Conservation (phyloP, 2,113 vertebrate species). For the Malaclemys terrapin region DNA sequence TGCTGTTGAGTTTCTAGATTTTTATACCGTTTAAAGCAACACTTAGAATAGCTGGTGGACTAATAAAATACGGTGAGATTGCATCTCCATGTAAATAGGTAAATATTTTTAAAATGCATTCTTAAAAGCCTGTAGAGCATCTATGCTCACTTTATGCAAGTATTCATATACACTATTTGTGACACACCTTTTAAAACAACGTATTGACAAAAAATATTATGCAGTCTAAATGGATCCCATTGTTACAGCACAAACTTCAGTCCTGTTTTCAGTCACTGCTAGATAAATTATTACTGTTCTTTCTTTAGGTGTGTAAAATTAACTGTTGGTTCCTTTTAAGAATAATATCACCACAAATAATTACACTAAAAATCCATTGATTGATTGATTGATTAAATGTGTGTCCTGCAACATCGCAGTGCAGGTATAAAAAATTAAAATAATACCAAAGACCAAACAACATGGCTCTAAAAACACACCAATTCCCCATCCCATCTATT, state of each 20-base stretch:
- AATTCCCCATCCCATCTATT: background rate
- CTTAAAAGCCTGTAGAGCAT: background rate
- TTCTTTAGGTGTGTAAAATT: background rate
- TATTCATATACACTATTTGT: background rate
- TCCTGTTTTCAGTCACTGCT: background rate
- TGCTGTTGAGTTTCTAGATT: background rate
- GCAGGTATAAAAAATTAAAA: background rate
- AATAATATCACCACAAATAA: background rate
- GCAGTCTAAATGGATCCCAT: background rate
- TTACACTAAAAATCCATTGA: background rate
- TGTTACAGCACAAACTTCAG: background rate
- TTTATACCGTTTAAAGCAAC: background rate
- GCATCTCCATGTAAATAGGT: background rate
- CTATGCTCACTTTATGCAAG: background rate
- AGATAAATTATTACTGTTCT: background rate
- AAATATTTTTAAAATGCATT: background rate
- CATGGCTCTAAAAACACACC: background rate
- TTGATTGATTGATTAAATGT: background rate
- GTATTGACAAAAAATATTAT: background rate
- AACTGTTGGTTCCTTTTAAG: background rate
- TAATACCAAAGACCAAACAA: background rate
- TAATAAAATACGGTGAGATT: background rate
- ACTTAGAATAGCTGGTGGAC: background rate
- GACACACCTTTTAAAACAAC: background rate
- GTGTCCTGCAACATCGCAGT: background rate